Conservation (phyloP, 1,140 invertebrate genomes). For the Ericerus pela region DNA sequence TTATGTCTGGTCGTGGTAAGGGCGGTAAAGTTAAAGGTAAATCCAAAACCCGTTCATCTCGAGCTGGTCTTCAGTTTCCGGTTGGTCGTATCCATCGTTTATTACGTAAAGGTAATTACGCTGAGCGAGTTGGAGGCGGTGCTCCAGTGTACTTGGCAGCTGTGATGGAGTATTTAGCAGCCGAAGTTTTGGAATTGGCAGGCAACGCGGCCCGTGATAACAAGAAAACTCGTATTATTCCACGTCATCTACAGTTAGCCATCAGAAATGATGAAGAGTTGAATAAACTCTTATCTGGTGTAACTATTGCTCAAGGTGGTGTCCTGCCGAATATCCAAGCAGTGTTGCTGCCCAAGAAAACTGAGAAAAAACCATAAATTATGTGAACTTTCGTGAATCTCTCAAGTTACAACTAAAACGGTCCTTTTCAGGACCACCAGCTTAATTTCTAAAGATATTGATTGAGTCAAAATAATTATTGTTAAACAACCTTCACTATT, state of each 20-base stretch:
- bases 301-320: constrained; percentile 66
- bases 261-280: constrained; percentile 68
- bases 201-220: constrained; percentile 47
- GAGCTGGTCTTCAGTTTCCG: constrained; percentile 54
- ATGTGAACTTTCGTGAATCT: no score
- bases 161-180: constrained; percentile 43
- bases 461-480: no score
- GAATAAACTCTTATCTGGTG: constrained; percentile 39
- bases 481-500: no score
- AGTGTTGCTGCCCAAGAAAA: constrained; percentile 54
- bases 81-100: constrained; percentile 53
- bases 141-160: constrained; percentile 58
- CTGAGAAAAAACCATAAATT: constrained; percentile 23
- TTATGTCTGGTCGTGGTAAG: constrained; percentile 30
- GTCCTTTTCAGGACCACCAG: constrained; percentile 15
- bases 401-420: constrained; percentile 4
- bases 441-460: not conserved
- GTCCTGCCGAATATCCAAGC: constrained; percentile 66
- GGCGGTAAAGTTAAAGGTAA: constrained; percentile 38
- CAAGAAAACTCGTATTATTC: constrained; percentile 47
- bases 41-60: constrained; percentile 42
- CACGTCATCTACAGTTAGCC: constrained; percentile 58
- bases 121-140: constrained; percentile 49
- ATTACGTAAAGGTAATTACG: constrained; percentile 54
- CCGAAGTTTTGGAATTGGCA: constrained; percentile 43